Base-by-base conservation (phyloP, 2,797 vertebrate species). In the Chloroceryle amazona region DNA sequence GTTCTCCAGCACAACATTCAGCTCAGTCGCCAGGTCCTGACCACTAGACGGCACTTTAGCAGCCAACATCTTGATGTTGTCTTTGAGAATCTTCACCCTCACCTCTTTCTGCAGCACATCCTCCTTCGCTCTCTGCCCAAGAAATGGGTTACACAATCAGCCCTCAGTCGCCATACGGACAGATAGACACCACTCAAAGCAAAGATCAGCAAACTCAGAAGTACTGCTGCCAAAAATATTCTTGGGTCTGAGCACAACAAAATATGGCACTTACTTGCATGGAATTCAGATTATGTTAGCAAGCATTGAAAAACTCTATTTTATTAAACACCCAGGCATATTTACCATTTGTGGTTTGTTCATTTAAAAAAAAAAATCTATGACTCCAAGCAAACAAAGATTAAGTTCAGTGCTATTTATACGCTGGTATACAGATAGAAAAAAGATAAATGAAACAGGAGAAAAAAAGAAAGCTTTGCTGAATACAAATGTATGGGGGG, bases 21-120 rank as follows among this genome's bases (percentile, higher is more conserved):
- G 98, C 92, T 99, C 99, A 0, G 98, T 97, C 0, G 96, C 99
- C 97, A 99, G 90, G 47, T 99, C 99, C 84, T 98, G 98, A 54
- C 98, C 99, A 46, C 98, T 98, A 94, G 98, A 98, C 4, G 99
- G 98, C 88, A 96, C 97, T 95, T 98, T 99, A 87, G 98, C 93
- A 70, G 99, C 99, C 96, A 99, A 87, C 93, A 98, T 92, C 96
- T 99, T 99, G 97, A 99, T 99, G 95, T 97, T 99, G 98, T 99
- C 99, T 97, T 99, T 99, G 86, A 99, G 97, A 97, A 99, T 99
- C 98, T 99, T 99, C 96, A 99, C 99, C 68, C 99, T 98, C 97
- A 99, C 99, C 96, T 99, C 99, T 84, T 99, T 99, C 98, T 99
- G 99, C 49, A 99, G 88, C 98, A 99, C 99, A n/a, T 99, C 99